Evolutionary conservation across 35 echinoderm and acorn worm species (phyloP).

Genomic region (Holothuria glaberrima): DNA sequence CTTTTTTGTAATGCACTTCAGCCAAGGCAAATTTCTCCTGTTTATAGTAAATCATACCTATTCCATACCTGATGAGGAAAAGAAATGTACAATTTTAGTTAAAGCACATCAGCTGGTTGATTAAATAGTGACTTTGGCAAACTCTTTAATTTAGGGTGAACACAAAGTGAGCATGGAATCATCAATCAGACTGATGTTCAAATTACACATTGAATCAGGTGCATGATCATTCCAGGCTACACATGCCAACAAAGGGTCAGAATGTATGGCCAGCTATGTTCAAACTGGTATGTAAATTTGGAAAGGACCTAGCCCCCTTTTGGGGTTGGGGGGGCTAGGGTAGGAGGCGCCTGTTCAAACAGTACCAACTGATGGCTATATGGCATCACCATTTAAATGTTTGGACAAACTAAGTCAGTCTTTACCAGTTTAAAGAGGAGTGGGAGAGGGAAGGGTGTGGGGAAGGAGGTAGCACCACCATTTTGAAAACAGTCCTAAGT

Average conservation of each 20-base stretch:
- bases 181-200: background rate
- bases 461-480: background rate
- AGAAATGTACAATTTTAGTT: background rate
- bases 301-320: no score
- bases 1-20: conserved; percentile 97
- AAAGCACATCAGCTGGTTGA: background rate
- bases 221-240: no score
- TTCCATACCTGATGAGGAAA: conserved; percentile 82
- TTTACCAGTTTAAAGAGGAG: background rate
- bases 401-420: no score
- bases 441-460: background rate
- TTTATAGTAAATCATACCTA: conserved; percentile 98
- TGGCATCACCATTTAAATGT: no score
- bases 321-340: no score
- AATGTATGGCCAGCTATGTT: no score
- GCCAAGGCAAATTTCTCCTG: conserved; percentile 97
- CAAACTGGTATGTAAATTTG: no score
- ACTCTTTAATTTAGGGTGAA: background rate
- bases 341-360: no score
- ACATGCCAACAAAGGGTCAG: no score
- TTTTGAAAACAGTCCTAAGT: no score
- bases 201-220: no score
- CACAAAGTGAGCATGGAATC: background rate
- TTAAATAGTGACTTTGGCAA: background rate
- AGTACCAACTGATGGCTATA: no score